Evolutionary conservation across 1,140 invertebrate species (phyloP).

Genomic region (Hylaeus volcanicus): DNA sequence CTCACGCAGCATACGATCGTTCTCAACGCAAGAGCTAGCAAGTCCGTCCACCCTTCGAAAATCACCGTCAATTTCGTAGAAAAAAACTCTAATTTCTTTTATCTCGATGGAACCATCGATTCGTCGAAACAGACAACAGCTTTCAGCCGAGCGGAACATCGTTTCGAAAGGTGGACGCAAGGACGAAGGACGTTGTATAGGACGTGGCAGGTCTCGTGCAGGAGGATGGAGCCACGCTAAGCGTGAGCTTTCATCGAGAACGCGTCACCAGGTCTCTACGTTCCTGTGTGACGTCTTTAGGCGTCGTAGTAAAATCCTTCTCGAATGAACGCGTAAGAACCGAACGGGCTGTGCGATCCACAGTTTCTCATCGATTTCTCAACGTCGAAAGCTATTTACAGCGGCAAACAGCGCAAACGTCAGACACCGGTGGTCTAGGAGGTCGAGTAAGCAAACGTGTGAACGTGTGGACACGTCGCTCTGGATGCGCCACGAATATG

Average conservation of each 20-base stretch:
- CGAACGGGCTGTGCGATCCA: constrained; percentile 1
- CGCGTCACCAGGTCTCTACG: constrained; percentile 62
- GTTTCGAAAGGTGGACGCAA: constrained; percentile 34
- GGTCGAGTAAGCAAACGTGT: neutral
- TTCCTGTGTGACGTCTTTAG: constrained; percentile 54
- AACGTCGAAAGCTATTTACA: constrained; percentile 44
- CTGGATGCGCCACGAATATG: too few species aligned
- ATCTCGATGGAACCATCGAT: too few species aligned
- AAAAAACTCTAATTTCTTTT: too few species aligned
- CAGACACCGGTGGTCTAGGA: neutral
- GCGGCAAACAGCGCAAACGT: neutral
- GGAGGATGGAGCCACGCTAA: constrained; percentile 60
- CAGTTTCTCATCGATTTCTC: neutral
- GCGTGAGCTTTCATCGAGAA: constrained; percentile 60
- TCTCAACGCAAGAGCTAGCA: constrained; percentile 68
- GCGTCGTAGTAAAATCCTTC: constrained; percentile 27
- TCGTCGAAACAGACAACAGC: too few species aligned
- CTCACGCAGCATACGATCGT: constrained; percentile 66
- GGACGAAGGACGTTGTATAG: constrained; percentile 26
- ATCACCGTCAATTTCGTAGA: neutral
- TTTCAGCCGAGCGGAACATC: too few species aligned
- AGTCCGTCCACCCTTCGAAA: constrained; percentile 49
- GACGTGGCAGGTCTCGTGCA: constrained; percentile 69
- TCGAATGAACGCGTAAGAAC: constrained; percentile 36
- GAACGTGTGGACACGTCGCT: neutral